Base-by-base conservation (phyloP, 2,797 vertebrate species). In the Aquila chrysaetos region DNA sequence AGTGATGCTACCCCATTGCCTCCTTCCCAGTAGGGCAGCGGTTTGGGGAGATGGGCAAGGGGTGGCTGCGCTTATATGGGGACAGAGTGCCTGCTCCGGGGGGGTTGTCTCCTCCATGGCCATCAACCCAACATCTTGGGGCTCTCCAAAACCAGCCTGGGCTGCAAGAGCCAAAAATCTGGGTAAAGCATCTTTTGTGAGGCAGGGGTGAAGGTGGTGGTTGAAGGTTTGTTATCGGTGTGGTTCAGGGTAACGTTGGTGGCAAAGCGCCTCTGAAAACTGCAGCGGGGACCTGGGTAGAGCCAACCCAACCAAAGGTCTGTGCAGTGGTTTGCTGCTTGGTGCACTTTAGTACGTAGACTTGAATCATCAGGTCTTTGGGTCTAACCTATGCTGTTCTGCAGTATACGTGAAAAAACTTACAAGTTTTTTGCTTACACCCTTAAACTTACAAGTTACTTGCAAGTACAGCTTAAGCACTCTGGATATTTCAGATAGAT, bases 31-130 rank as follows among this genome's bases (percentile, higher is more conserved):
- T 73, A 80, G 90, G 92, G 93, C 93, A 96, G 91, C 3, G 95
- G 92, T 94, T 35, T 85, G 84, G 88, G 48, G 74, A 77, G 48
- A 77, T 48, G 64, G 53, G 60, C 68, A 93, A 94, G 91, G 94
- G n/a, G 78, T 53, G 74, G 35, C 74, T 81, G 6, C 1, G n/a
- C 25, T 75, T 23, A 1, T 46, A 33, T n/a, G 1, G 3, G 37
- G 37, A 46, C 30, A 39, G 24, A 17, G 19, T 6, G 25, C 16
- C 18, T 56, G 28, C 72, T 61, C 43, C 0, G 0, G 2, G n/a
- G 31, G 7, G 31, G 9, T 77, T 44, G 30, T 87, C n/a, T 54
- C 30, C 75, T 61, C 68, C 48, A 33, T 9, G 54, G 46, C 57
- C 70, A 76, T 33, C 57, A 77, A 33, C 73, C 9, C 80, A 68